A percentile compares a stretch with the other conserved stretches of the same genome.
phyloP scores from a whole-genome alignment of 2,113 vertebrate species.

The Lampris megalopsis region DNA sequence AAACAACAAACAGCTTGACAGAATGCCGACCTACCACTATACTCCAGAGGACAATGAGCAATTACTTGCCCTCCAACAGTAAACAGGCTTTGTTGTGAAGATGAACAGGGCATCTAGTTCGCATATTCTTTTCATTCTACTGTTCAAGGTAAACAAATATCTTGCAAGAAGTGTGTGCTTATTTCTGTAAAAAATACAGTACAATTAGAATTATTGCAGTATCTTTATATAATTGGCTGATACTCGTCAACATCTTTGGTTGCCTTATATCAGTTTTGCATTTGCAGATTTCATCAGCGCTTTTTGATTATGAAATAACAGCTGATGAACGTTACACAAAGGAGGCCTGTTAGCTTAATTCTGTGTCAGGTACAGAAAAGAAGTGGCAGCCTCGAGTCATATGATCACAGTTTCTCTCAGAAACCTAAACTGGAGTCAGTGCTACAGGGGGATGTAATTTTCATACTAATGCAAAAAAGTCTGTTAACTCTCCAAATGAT shows the following conservation, averaged over 20 bases:
- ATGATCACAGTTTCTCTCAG: too few species aligned
- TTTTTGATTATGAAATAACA: background rate
- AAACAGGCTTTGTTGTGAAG: slow-evolving; percentile 23
- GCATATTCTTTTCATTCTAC: background rate
- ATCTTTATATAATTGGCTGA: background rate
- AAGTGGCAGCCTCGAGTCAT: too few species aligned
- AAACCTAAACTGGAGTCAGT: too few species aligned
- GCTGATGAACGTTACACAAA: too few species aligned
- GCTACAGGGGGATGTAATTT: too few species aligned
- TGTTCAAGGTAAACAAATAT: background rate
- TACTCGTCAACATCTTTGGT: too few species aligned
- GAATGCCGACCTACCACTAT: slow-evolving; percentile 12
- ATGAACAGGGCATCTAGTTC: slow-evolving; percentile 13
- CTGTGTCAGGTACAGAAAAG: too few species aligned
- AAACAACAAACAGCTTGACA: slow-evolving; percentile 26
- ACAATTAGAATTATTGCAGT: too few species aligned
- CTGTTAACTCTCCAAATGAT: slow-evolving; percentile 6
- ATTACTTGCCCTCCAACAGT: slow-evolving; percentile 27
- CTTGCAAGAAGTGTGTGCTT: background rate
- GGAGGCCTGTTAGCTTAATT: too few species aligned
- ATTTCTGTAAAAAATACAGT: background rate
- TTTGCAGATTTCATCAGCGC: background rate
- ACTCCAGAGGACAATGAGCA: slow-evolving; percentile 21
- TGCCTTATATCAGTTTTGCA: background rate
- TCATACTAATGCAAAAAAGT: too few species aligned